Base-by-base conservation (phyloP, 92 coral and sea anemone genomes). In the Epizoanthus rinbou region DNA sequence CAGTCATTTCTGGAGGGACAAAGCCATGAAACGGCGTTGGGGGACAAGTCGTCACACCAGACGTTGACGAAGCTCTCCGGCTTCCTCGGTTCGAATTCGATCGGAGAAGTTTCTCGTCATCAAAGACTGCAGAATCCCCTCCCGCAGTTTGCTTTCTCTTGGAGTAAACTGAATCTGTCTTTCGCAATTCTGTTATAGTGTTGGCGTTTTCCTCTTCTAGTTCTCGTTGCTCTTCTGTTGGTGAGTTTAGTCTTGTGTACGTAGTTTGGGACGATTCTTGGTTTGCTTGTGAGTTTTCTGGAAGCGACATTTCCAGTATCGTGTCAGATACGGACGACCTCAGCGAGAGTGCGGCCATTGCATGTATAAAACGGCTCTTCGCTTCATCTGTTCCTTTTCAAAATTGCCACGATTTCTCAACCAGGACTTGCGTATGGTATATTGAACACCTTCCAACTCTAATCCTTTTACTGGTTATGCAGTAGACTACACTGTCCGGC, bases 11-110 rank as follows among this genome's bases (percentile, higher is more conserved):
- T 25, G 98, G 98, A 18, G 88, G 89, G 56, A 89, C 93, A 87
- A 93, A 93, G 41, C 93, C 98, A 15, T 87, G 89, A 58, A 93
- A 93, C 31, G 94, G 91, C 5, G 95, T 92, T 10, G 78, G 69
- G 18, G 79, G 86, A 0, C 80, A 53, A 15, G 91, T 72, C 22
- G 86, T 62, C 9, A 60, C 43, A 41, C 82, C 82, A 37, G 82
- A 78, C 21, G 65, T 19, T 47, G 82, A 41, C 16, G 82, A 78
- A 21, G 58, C 60, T 14, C 82, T 41, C 47, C 82, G 70, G 15
- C 54, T 50, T 22, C 71, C 69, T 39, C 69, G 66, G 9, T 60
- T 78, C 52, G 68, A 7, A 13, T 60, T 78, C 52, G 68, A 7
- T 19, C 82, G 58, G 5, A 17, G 41, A 69, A 11, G 0, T 43